These are phyloP conservation scores for Epinotia demarniana DNA, from an alignment of 2,888 invertebrate genomes.

Conservation along the genomic window DNA sequence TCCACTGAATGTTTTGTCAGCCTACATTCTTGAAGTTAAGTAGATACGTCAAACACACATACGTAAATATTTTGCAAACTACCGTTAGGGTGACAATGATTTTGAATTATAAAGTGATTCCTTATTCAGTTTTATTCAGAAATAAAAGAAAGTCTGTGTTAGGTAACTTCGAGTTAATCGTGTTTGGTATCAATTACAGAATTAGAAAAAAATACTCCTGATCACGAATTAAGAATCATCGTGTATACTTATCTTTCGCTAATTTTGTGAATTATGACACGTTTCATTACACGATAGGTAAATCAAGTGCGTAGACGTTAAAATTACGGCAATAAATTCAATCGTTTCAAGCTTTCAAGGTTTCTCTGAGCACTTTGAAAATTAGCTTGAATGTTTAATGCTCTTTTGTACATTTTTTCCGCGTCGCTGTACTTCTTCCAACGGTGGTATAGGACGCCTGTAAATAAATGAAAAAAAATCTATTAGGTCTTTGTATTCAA, in stretches of 20 bases:
- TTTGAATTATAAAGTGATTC: too few relatives aligned
- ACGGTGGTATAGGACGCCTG: slow-evolving; percentile 96
- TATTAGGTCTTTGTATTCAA: neutral
- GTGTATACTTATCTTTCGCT: neutral
- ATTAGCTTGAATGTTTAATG: slow-evolving; percentile 89
- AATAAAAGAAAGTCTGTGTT: too few relatives aligned
- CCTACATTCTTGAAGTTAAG: too few relatives aligned
- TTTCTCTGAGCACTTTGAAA: slow-evolving; percentile 89
- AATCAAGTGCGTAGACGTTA: neutral
- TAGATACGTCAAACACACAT: too few relatives aligned
- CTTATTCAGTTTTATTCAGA: too few relatives aligned
- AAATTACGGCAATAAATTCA: slow-evolving; percentile 8
- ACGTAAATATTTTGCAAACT: too few relatives aligned
- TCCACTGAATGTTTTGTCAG: too few relatives aligned
- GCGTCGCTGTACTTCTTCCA: slow-evolving; percentile 93
- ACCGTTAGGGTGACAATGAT: too few relatives aligned
- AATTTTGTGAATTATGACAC: neutral
- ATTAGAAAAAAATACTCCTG: too few relatives aligned
- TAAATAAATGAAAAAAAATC: slow-evolving; percentile 51
- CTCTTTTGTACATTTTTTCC: slow-evolving; percentile 89
- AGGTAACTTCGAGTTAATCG: too few relatives aligned
- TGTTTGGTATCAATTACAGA: too few relatives aligned
- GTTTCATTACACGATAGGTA: neutral
- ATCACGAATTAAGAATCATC: too few relatives aligned
- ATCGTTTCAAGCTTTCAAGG: slow-evolving; percentile 73